These are phyloP conservation scores for Sycophaga agraensis DNA, from an alignment of 1,140 invertebrate genomes.

Conservation along the genomic window DNA sequence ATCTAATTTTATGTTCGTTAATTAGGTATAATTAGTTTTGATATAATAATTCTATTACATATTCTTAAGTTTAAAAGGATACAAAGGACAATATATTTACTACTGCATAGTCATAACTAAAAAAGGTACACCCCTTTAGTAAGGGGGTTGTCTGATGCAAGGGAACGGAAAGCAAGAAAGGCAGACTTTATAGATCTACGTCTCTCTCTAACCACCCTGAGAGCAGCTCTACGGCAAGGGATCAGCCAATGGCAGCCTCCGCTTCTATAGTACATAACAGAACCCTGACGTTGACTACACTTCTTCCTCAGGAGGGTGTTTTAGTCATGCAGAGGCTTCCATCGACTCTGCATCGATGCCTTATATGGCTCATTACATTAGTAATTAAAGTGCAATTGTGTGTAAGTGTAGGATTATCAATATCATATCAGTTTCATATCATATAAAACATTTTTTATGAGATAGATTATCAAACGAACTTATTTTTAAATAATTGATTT, in stretches of 20 bases:
- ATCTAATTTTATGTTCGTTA: too few relatives aligned
- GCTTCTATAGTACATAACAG: constrained; percentile 31
- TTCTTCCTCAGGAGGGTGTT: constrained; percentile 34
- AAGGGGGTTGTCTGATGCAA: constrained; percentile 32
- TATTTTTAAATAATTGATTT: too few relatives aligned
- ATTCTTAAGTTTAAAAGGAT: too few relatives aligned
- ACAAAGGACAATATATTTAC: too few relatives aligned
- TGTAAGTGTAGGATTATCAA: neutral
- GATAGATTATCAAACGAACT: too few relatives aligned
- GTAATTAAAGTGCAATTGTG: neutral
- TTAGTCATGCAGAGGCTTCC: constrained; percentile 36
- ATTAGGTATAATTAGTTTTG: too few relatives aligned
- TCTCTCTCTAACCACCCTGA: constrained; percentile 39
- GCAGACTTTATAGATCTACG: constrained; percentile 21
- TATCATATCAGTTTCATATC: too few relatives aligned
- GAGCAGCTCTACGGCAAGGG: constrained; percentile 32
- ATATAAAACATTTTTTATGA: too few relatives aligned
- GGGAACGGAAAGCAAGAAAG: constrained; percentile 36
- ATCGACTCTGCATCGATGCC: neutral
- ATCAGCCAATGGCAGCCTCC: constrained; percentile 31
- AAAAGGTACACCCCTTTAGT: constrained; percentile 35
- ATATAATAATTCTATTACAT: too few relatives aligned
- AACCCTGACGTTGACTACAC: constrained; percentile 28
- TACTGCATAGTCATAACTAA: constrained; percentile 15
- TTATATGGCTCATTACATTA: too few relatives aligned